These are phyloP conservation scores for Hedychridium roseum DNA, from an alignment of 2,888 invertebrate species.

Conservation along the genomic window DNA sequence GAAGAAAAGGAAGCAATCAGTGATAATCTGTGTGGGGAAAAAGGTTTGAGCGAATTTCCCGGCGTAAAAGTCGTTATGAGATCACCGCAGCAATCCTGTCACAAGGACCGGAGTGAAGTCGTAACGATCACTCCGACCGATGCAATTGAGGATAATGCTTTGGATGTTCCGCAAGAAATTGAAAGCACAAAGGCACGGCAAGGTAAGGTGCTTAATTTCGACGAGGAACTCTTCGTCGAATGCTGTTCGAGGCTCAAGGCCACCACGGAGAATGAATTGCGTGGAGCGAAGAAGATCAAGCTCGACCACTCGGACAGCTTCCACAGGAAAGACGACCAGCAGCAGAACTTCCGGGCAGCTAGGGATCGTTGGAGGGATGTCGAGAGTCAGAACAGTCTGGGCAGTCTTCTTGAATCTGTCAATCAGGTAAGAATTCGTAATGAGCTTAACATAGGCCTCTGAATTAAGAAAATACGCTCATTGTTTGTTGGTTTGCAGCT, in stretches of 20 bases:
- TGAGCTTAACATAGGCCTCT: no score
- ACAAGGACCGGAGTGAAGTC: slow-evolving; percentile 44
- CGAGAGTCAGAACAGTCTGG: slow-evolving; percentile 60
- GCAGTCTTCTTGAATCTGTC: slow-evolving; percentile 58
- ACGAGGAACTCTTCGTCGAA: slow-evolving; percentile 60
- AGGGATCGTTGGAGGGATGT: slow-evolving; percentile 59
- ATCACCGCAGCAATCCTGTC: slow-evolving; percentile 44
- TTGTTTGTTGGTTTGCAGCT: slow-evolving; percentile 49
- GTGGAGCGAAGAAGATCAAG: slow-evolving; percentile 60
- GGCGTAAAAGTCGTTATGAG: slow-evolving; percentile 50
- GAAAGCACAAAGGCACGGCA: slow-evolving; percentile 45
- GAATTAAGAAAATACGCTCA: no score
- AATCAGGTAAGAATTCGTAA: slow-evolving; percentile 62
- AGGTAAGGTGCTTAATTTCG: slow-evolving; percentile 58
- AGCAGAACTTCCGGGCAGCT: slow-evolving; percentile 36
- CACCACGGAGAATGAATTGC: slow-evolving; percentile 57
- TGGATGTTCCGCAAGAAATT: slow-evolving; percentile 48
- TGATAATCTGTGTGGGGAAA: slow-evolving; percentile 27
- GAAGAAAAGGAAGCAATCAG: slow-evolving; percentile 3
- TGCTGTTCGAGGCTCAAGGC: slow-evolving; percentile 61
- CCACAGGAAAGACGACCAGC: slow-evolving; percentile 46
- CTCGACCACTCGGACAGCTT: slow-evolving; percentile 55
- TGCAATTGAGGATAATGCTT: slow-evolving; percentile 58
- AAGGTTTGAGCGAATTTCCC: slow-evolving; percentile 41
- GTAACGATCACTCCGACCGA: slow-evolving; percentile 56